Evolutionary conservation across 2,113 vertebrate genomes (phyloP), one percentile per base, ranked within the genome.

Genomic region (Mobula birostris): DNA sequence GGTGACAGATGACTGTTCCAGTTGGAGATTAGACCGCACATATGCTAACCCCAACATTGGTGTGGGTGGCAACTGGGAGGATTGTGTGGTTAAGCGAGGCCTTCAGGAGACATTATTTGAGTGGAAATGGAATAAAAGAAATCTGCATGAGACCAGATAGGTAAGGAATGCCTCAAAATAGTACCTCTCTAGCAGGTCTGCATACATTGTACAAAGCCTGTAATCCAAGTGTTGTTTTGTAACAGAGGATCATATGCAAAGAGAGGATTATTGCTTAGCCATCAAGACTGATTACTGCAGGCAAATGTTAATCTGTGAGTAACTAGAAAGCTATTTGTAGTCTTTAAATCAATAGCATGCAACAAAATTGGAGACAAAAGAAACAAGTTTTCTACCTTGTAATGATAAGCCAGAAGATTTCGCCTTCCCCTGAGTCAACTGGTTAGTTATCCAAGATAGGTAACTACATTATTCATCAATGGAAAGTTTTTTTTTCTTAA

Each of bases 1-100:
- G 91, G 91, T 93, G 24, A 93, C 70, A 93, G 91, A 72, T 93
- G 68, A 93, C 7, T 76, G 27, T 90, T 56, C 91, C 70, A 93
- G 36, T 93, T 93, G 32, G 70, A 74, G 91, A 93, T 74, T 93
- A 74, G 70, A 66, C 61, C 66, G 61, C 85, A 66, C 91, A 76
- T 56, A 70, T 74, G 24, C 70, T 93, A 93, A 56, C 91, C 36
- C 70, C 40, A 70, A 56, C 36, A 56, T 15, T 93, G 70, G 40
- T 56, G 70, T 40, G 24, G 72, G 70, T 29, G 70, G 66, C 91
- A 27, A 12, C 70, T 74, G 21, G 74, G 90, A 93, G 68, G 70
- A 93, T 74, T 74, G 68, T 93, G 19, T 66, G 85, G 61, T 90
- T 90, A 66, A 32, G 17, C 36, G 21, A 93, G 91, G 36, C 70